Base-by-base conservation (phyloP, 2,113 vertebrate species). In the Charina bottae region DNA sequence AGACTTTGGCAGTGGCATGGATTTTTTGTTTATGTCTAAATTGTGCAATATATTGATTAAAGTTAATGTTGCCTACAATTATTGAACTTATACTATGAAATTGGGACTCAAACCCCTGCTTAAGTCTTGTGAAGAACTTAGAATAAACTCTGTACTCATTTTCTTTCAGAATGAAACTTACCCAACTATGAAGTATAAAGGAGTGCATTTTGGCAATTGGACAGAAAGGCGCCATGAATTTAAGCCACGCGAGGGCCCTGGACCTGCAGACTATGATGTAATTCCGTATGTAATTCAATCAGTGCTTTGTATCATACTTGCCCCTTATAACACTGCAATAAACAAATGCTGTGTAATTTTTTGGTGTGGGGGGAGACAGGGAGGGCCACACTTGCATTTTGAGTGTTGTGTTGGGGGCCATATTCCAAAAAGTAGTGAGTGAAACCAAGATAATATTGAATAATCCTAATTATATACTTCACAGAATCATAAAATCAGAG, bases 161-260 rank as follows among this genome's bases (percentile, higher is more conserved):
- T 62, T 83, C 1, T 90, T 59, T n/a, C 87, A 97, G 98, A 89
- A 88, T 87, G 92, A 96, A 95, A 59, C 59, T 87, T 96, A 54
- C n/a, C 95, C 96, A 92, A 91, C 95, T 21, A 87, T 97, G 90
- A 98, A 98, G 94, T 98, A 98, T 89, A 98, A 98, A 97, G 97
- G 97, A 15, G 89, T 98, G 72, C 93, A 97, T 94, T 98, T 98
- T 95, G 97, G 96, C 88, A 96, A 93, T 90, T 96, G 95, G 96
- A 97, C 95, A 26, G 97, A 96, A 94, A 97, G 95, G 95, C 92
- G 58, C 8, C 83, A 19, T 2, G 91, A 95, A n/a, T 94, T 95
- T 96, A 96, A 92, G 78, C 59, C 90, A 90, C 89, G 88, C 0
- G 94, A 96, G 33, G 96, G 96, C 17, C 96, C 96, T 90, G 97